A percentile compares a stretch with the other conserved stretches of the same genome.
phyloP scores from a whole-genome alignment of 1,140 invertebrate species.

The Drosophila suzukii region DNA sequence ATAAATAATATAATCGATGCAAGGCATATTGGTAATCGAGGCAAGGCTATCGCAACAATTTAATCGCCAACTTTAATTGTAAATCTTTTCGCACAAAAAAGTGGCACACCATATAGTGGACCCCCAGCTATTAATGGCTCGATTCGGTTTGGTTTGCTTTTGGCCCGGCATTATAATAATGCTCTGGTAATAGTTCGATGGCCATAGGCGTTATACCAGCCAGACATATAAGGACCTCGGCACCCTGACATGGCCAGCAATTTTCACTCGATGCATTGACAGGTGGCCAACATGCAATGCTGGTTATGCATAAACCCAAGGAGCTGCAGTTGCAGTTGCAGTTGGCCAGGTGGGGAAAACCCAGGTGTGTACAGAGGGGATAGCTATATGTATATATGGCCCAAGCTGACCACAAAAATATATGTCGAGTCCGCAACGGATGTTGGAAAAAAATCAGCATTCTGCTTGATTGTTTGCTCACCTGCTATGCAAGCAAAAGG shows the following conservation, averaged over 20 bases:
- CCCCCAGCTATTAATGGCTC: slow-evolving; percentile 54
- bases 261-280: slow-evolving; percentile 77
- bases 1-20: slow-evolving; percentile 61
- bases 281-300: slow-evolving; percentile 55
- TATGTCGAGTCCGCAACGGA: slow-evolving; percentile 52
- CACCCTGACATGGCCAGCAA: slow-evolving; percentile 62
- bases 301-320: slow-evolving; percentile 17
- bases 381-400: background rate
- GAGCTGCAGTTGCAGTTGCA: slow-evolving; percentile 1
- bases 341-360: slow-evolving; percentile 1
- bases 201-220: slow-evolving; percentile 67
- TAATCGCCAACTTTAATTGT: slow-evolving; percentile 79
- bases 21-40: slow-evolving; percentile 61
- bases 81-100: slow-evolving; percentile 67
- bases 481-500: slow-evolving; percentile 30
- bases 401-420: slow-evolving; percentile 55
- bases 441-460: slow-evolving; percentile 45
- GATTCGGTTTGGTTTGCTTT: slow-evolving; percentile 12
- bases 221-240: slow-evolving; percentile 69
- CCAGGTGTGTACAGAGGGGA: slow-evolving; percentile 16
- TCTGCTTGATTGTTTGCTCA: slow-evolving; percentile 63
- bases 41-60: slow-evolving; percentile 72
- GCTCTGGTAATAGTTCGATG: slow-evolving; percentile 64
- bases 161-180: slow-evolving; percentile 70
- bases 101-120: slow-evolving; percentile 25